Base-by-base conservation (phyloP, 2,797 vertebrate genomes). In the Acanthiza pusilla region DNA sequence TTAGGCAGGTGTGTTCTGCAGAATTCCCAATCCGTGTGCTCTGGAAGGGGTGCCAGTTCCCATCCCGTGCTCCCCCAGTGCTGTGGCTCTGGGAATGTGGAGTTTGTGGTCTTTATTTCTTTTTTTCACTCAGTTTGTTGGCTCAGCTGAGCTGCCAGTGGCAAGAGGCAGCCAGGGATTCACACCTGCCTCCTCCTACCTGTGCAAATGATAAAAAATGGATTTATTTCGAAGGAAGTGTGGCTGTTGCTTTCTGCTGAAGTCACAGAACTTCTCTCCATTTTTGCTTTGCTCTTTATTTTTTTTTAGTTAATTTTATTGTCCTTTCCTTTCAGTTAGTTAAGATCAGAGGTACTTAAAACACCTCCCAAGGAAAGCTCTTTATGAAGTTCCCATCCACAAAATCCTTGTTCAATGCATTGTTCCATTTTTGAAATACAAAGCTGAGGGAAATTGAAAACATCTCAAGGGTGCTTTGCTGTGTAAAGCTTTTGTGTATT, bases 11-110 rank as follows among this genome's bases (percentile, higher is more conserved):
- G 80, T 60, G 71, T n/a, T 76, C 32, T 84, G 83, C 74, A 74
- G 40, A 38, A 2, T 40, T n/a, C 16, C 17, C 10, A 12, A 0
- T 21, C 6, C 4, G 0, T 30, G 18, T 18, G 0, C 27, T 13
- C 40, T 36, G 9, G 4, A 53, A 38, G 3, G 10, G 38, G 13
- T 22, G 26, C 72, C 63, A 7, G 40, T 19, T 73, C 63, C 36
- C 60, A 3, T 17, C 72, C 20, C 1, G 0, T 15, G 43, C 71
- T 77, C 36, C 2, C 36, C 42, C 42, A 19, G 42, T 7, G 2
- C 66, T 11, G 45, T 7, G 17, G 14, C 62, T 70, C 29, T 51
- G n/a, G 3, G 13, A 25, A 6, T 36, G 47, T 5, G 12, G 8
- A 12, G 20, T 60, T 70, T 70, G 43, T 21, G 55, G 9, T 9